Conservation (phyloP, 2,888 invertebrate genomes). For the Eilema sororculum region DNA sequence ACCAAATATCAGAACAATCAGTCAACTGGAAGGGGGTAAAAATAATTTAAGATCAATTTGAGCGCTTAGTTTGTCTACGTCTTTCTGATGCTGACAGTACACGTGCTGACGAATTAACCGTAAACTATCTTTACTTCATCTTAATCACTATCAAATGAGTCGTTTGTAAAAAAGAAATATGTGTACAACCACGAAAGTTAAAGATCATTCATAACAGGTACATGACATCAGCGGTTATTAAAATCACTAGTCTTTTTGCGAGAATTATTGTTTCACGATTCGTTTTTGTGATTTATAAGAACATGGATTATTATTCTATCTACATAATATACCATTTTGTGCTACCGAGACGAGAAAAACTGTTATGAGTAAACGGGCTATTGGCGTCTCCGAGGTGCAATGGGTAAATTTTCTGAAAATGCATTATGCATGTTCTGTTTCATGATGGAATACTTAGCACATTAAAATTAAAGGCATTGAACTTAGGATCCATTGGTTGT, state of each 20-base stretch:
- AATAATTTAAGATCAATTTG: too few species aligned
- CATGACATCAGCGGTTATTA: constrained; percentile 28
- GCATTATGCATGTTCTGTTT: background rate
- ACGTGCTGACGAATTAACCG: background rate
- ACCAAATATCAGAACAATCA: too few species aligned
- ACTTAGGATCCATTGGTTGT: too few species aligned
- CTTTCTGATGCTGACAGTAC: too few species aligned
- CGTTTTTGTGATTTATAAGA: constrained; percentile 17
- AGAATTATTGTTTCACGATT: constrained; percentile 22
- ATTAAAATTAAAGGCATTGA: too few species aligned
- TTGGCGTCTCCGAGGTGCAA: background rate
- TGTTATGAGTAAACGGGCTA: background rate
- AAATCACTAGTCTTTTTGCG: constrained; percentile 17
- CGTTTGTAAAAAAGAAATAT: background rate
- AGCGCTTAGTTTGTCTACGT: too few species aligned
- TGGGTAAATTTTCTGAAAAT: background rate
- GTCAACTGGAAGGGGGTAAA: too few species aligned
- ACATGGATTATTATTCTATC: background rate
- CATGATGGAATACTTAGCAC: too few species aligned
- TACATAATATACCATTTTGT: background rate
- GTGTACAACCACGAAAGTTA: constrained; percentile 9
- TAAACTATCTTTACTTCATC: background rate
- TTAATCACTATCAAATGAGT: background rate
- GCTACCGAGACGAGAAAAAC: background rate
- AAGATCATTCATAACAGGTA: constrained; percentile 18